Conservation (phyloP, 2,888 invertebrate genomes). For the Meloe dianella region DNA sequence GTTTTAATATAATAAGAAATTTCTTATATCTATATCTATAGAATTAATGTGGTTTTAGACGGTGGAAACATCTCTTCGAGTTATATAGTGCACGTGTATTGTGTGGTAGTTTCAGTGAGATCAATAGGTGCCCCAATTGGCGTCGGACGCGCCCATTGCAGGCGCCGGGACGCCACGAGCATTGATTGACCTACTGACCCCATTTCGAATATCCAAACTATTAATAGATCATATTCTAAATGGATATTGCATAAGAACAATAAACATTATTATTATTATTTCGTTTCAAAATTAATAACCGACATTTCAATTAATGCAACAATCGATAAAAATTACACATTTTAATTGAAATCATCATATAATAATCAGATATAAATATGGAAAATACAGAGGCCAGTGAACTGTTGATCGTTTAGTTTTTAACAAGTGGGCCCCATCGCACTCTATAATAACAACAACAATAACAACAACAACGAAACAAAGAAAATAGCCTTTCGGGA, state of each 20-base stretch:
- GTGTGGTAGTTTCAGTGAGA: slow-evolving; percentile 19
- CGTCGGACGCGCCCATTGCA: slow-evolving; percentile 49
- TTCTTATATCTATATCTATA: too few species aligned
- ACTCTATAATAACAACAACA: too few species aligned
- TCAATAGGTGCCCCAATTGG: slow-evolving; percentile 46
- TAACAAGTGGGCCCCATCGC: background rate
- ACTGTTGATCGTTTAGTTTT: background rate
- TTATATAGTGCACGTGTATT: too few species aligned
- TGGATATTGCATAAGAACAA: slow-evolving; percentile 27
- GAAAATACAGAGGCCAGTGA: background rate
- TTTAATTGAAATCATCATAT: background rate
- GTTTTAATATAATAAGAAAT: too few species aligned
- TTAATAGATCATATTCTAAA: slow-evolving; percentile 37
- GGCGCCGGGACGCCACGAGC: slow-evolving; percentile 47
- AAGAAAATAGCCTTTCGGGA: background rate
- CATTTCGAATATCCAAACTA: slow-evolving; percentile 37
- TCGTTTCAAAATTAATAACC: too few species aligned
- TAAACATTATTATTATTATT: background rate
- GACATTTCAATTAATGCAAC: background rate
- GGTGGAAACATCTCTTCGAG: too few species aligned
- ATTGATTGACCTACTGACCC: slow-evolving; percentile 52
- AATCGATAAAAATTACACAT: background rate
- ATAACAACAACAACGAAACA: background rate
- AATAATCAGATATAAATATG: background rate
- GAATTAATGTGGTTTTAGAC: too few species aligned